A percentile compares a stretch with the other conserved stretches of the same genome.
Evolutionary conservation across 30 jellyfish, hydroid and myxozoan species (phyloP).

Genomic region (Catostylus mosaicus): DNA sequence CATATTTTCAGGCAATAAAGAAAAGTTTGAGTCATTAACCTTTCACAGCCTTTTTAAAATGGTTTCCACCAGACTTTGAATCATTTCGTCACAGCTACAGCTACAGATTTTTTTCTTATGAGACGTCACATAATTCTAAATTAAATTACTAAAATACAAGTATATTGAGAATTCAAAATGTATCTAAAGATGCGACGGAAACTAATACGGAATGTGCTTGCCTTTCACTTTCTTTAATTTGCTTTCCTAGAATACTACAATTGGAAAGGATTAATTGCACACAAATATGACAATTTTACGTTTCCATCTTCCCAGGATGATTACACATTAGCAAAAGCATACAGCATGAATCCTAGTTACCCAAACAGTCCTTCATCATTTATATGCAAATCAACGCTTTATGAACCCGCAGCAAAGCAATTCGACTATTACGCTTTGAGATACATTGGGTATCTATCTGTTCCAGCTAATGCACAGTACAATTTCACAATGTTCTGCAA

Average conservation of each 20-base stretch:
- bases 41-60: too few species aligned
- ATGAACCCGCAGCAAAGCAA: slow-evolving; percentile 33
- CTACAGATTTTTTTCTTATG: neutral
- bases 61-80: neutral
- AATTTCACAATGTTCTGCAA: slow-evolving; percentile 44
- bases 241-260: slow-evolving; percentile 3
- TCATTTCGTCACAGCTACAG: neutral
- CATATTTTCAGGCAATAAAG: neutral
- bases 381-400: slow-evolving; percentile 48
- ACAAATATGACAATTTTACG: slow-evolving; percentile 8
- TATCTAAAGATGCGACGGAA: too few species aligned
- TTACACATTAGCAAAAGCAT: slow-evolving; percentile 7
- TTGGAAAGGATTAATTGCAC: slow-evolving; percentile 25
- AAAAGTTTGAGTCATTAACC: too few species aligned
- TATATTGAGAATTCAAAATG: neutral
- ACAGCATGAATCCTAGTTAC: slow-evolving; percentile 26
- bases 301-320: neutral
- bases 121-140: neutral
- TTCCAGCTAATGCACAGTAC: slow-evolving; percentile 22
- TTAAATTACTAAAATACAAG: neutral
- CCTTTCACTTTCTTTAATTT: too few species aligned
- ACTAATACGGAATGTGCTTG: too few species aligned
- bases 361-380: slow-evolving; percentile 51
- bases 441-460: slow-evolving; percentile 39
- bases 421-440: slow-evolving; percentile 52